Conservation (phyloP, 2,888 invertebrate genomes). For the Dendrolimus houi region DNA sequence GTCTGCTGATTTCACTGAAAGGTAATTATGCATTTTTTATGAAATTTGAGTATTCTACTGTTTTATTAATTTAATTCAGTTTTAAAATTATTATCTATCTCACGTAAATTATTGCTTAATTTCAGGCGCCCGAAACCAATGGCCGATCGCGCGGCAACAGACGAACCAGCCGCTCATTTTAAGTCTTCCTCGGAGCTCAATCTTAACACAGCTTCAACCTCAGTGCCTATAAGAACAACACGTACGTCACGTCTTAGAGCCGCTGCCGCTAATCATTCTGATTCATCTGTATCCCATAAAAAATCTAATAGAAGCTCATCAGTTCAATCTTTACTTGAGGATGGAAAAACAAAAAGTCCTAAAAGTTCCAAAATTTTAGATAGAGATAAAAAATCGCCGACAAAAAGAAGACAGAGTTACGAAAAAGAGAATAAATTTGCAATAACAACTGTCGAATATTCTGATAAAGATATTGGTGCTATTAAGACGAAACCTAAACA, state of each 20-base stretch:
- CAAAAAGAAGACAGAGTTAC: slow-evolving; percentile 44
- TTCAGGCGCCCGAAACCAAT: slow-evolving; percentile 56
- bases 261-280: slow-evolving; percentile 69
- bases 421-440: slow-evolving; percentile 59
- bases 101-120: slow-evolving; percentile 18
- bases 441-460: slow-evolving; percentile 28
- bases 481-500: slow-evolving; percentile 70
- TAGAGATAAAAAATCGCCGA: slow-evolving; percentile 50
- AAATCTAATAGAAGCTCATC: slow-evolving; percentile 63
- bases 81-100: slow-evolving; percentile 1
- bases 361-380: slow-evolving; percentile 58
- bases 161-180: slow-evolving; percentile 45
- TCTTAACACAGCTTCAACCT: slow-evolving; percentile 56
- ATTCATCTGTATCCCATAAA: slow-evolving; percentile 40
- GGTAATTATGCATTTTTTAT: slow-evolving; percentile 28
- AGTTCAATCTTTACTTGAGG: slow-evolving; percentile 55
- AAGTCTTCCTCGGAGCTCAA: slow-evolving; percentile 69
- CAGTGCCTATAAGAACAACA: slow-evolving; percentile 80
- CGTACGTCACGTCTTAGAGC: slow-evolving; percentile 83
- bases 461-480: slow-evolving; percentile 68
- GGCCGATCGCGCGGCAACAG: slow-evolving; percentile 41
- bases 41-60: background rate
- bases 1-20: slow-evolving; percentile 78
- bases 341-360: slow-evolving; percentile 45
- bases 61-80: background rate